phyloP scores from a whole-genome alignment of 2,797 vertebrate species.

The Petrocephalus schoutedeni region DNA sequence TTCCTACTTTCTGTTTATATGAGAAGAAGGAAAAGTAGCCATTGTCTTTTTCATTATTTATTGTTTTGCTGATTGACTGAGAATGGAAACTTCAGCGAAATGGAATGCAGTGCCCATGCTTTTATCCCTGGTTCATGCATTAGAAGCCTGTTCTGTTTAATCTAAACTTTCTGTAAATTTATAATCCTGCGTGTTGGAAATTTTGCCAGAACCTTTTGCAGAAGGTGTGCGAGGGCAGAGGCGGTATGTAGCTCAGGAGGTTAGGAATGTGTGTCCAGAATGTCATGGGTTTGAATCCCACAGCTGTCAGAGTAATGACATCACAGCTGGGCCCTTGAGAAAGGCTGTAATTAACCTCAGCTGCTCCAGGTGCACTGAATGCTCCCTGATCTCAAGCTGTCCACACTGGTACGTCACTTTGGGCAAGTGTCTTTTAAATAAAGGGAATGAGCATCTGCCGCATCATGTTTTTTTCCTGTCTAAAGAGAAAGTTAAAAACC shows the following conservation, averaged over 20 bases:
- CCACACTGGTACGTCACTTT: neutral
- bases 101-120: neutral
- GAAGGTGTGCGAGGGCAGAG: neutral
- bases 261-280: neutral
- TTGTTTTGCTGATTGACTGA: neutral
- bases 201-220: neutral
- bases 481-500: neutral
- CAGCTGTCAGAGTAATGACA: neutral
- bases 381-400: neutral
- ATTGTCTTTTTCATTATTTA: conserved; percentile 2
- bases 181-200: neutral
- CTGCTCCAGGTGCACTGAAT: neutral
- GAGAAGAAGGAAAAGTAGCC: neutral
- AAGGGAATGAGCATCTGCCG: neutral
- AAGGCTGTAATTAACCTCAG: too few relatives aligned
- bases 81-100: neutral
- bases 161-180: neutral
- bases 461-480: neutral
- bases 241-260: neutral
- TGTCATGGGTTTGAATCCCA: neutral
- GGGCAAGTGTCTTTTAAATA: neutral
- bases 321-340: too few relatives aligned
- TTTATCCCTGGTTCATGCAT: neutral
- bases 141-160: neutral
- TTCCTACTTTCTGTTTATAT: conserved; percentile 9